Conservation (phyloP, 2,888 invertebrate species). For the Coleophora flavipennella region DNA sequence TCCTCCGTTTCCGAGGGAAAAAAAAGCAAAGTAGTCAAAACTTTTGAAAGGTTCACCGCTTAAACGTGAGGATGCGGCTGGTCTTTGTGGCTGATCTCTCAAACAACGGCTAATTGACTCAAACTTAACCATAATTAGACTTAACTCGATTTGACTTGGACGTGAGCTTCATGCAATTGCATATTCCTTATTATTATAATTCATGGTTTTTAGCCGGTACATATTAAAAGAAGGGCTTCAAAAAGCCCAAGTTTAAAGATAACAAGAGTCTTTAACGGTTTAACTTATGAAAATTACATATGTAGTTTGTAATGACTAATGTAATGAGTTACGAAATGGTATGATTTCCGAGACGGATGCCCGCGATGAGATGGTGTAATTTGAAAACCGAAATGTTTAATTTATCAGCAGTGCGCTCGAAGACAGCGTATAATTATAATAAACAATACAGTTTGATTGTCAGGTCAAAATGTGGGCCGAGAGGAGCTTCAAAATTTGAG, state of each 20-base stretch:
- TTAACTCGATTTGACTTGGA: conserved; percentile 41
- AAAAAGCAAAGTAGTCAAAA: too few relatives aligned
- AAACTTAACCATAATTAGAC: conserved; percentile 27
- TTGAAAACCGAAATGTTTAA: conserved; percentile 32
- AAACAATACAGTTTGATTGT: conserved; percentile 53
- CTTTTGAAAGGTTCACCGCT: too few relatives aligned
- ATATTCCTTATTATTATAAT: conserved; percentile 65
- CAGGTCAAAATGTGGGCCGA: conserved; percentile 30
- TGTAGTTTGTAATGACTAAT: conserved; percentile 9
- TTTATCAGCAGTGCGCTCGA: conserved; percentile 26
- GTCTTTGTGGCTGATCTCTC: not conserved
- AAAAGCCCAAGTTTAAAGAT: conserved; percentile 30
- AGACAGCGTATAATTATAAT: conserved; percentile 45
- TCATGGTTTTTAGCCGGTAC: conserved; percentile 25
- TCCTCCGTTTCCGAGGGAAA: too few relatives aligned
- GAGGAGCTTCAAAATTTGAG: conserved; percentile 18
- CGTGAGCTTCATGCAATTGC: conserved; percentile 63
- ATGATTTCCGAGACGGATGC: conserved; percentile 29
- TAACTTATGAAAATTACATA: conserved; percentile 38
- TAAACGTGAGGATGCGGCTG: not conserved
- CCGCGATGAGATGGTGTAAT: conserved; percentile 26
- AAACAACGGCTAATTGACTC: not conserved
- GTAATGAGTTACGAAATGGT: conserved; percentile 20
- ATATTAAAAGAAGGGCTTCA: conserved; percentile 34
- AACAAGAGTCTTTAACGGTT: conserved; percentile 35